Percentiles rank a stretch among this genome's conserved stretches.
Evolutionary conservation across 1,140 invertebrate genomes (phyloP).

Genomic region (Myzus persicae): DNA sequence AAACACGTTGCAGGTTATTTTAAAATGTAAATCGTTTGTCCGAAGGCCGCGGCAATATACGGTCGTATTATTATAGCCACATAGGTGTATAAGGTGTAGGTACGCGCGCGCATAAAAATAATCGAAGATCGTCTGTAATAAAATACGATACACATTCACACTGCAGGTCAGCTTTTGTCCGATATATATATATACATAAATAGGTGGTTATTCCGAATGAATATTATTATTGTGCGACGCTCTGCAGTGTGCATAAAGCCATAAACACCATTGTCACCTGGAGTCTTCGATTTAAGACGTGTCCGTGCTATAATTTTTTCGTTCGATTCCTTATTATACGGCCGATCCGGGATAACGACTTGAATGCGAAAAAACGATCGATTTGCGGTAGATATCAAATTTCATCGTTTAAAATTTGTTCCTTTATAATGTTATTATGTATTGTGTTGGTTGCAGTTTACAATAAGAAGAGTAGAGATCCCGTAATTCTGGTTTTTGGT

Average conservation of each 20-base stretch:
- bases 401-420: neutral
- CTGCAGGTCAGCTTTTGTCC: neutral
- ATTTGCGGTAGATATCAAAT: neutral
- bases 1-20: constrained; percentile 38
- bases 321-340: neutral
- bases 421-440: neutral
- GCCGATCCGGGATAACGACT: neutral
- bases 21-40: neutral
- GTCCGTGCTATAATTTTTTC: neutral
- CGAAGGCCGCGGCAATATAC: neutral
- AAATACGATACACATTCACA: constrained; percentile 1
- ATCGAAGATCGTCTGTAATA: neutral
- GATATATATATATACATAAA: neutral
- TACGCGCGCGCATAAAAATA: neutral
- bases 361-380: neutral
- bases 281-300: neutral
- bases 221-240: neutral
- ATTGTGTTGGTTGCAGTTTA: neutral
- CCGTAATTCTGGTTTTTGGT: neutral
- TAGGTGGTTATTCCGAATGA: neutral
- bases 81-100: neutral
- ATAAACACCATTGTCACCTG: neutral
- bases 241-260: neutral
- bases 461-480: neutral
- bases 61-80: neutral